Conservation (phyloP, 2,113 vertebrate species). For the Condylura cristata region DNA sequence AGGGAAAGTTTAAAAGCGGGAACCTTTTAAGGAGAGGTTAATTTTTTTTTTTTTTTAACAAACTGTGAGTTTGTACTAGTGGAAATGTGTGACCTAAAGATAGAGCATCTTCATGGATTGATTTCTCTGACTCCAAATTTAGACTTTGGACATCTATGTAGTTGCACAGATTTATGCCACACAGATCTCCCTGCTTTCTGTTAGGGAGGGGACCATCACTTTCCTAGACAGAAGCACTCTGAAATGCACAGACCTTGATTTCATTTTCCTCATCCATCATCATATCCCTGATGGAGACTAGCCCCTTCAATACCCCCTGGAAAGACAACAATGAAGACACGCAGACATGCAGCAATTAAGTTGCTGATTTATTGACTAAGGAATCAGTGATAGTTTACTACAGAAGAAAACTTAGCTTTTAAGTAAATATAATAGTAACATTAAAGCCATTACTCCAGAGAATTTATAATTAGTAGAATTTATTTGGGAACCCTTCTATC, state of each 20-base stretch:
- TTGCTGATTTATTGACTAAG: background rate
- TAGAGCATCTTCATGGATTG: background rate
- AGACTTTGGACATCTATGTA: background rate
- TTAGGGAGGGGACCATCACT: background rate
- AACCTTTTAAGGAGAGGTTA: constrained; percentile 39
- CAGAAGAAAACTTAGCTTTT: background rate
- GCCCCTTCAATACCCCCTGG: background rate
- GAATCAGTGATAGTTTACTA: background rate
- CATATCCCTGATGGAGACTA: background rate
- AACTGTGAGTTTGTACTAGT: constrained; percentile 46
- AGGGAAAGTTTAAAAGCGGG: constrained; percentile 53
- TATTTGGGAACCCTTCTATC: background rate
- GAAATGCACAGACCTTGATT: background rate
- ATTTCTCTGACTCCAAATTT: background rate
- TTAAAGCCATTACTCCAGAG: background rate
- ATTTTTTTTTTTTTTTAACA: constrained; percentile 11
- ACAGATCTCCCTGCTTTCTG: background rate
- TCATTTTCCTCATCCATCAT: background rate
- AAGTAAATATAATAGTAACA: background rate
- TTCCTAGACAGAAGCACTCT: background rate
- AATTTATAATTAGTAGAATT: background rate
- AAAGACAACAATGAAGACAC: background rate
- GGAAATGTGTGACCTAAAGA: constrained; percentile 42
- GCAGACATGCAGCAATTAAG: background rate
- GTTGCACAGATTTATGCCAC: background rate